Conservation (phyloP, 2,113 vertebrate genomes). For the Nansenia antarctica region DNA sequence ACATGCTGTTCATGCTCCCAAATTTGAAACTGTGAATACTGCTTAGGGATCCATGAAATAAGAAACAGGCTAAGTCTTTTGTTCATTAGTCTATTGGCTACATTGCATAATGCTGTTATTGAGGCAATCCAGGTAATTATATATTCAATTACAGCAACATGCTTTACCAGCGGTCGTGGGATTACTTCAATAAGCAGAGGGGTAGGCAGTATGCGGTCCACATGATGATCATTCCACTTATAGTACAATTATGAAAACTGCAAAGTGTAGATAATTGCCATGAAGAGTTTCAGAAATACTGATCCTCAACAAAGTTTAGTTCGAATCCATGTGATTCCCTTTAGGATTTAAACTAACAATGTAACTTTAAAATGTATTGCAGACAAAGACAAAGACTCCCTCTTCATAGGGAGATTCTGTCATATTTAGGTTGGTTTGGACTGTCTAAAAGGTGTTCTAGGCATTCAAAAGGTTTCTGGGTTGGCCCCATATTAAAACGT, state of each 20-base stretch:
- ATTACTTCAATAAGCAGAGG: constrained; percentile 36
- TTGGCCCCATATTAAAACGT: too few species aligned
- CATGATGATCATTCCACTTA: constrained; percentile 11
- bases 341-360: too few species aligned
- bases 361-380: too few species aligned
- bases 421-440: too few species aligned
- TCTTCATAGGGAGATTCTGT: too few species aligned
- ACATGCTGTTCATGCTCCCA: constrained; percentile 84
- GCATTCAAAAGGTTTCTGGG: too few species aligned
- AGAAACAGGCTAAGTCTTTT: constrained; percentile 70
- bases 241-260: constrained; percentile 4
- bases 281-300: constrained; percentile 1
- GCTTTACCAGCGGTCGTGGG: constrained; percentile 40
- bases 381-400: too few species aligned
- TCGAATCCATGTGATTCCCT: too few species aligned
- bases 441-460: too few species aligned
- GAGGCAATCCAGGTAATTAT: constrained; percentile 63
- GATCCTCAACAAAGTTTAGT: too few species aligned
- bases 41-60: constrained; percentile 94
- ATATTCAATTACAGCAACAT: constrained; percentile 70
- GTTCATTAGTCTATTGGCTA: constrained; percentile 55
- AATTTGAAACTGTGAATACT: constrained; percentile 82
- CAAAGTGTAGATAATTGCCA: constrained; percentile 6
- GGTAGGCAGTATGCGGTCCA: constrained; percentile 12
- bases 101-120: constrained; percentile 67